A percentile compares a stretch with the other conserved stretches of the same genome.
Evolutionary conservation across 1,140 invertebrate species (phyloP).

Genomic region (Zaprionus vittiger): DNA sequence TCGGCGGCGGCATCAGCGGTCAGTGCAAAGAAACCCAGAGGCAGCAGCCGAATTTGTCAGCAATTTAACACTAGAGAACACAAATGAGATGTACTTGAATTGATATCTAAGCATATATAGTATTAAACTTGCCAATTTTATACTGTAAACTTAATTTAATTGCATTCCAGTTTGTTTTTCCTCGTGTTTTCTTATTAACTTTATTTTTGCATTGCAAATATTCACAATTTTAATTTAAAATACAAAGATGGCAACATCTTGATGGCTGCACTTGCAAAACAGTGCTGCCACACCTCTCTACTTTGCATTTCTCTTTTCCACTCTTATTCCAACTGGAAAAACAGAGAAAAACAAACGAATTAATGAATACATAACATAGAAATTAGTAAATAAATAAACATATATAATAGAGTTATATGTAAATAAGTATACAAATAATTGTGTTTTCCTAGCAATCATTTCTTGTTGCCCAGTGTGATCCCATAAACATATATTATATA

Average conservation of each 20-base stretch:
- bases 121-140: not conserved
- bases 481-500: not conserved
- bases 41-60: slow-evolving; percentile 6
- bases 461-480: slow-evolving; percentile 16
- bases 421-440: not conserved
- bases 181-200: not conserved
- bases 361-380: too few relatives aligned
- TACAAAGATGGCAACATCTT: not conserved
- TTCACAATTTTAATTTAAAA: not conserved
- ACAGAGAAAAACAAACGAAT: not conserved
- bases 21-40: not conserved
- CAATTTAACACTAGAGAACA: slow-evolving; percentile 6
- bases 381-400: too few relatives aligned
- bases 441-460: not conserved
- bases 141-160: not conserved
- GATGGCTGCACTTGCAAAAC: not conserved
- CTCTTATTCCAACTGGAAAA: not conserved
- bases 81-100: not conserved
- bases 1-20: not conserved
- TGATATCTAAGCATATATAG: not conserved
- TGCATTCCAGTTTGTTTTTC: not conserved
- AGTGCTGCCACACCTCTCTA: not conserved
- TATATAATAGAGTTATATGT: not conserved
- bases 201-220: not conserved
- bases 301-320: not conserved